Conservation (phyloP, 2,113 vertebrate species). For the Toxotes chatareus region DNA sequence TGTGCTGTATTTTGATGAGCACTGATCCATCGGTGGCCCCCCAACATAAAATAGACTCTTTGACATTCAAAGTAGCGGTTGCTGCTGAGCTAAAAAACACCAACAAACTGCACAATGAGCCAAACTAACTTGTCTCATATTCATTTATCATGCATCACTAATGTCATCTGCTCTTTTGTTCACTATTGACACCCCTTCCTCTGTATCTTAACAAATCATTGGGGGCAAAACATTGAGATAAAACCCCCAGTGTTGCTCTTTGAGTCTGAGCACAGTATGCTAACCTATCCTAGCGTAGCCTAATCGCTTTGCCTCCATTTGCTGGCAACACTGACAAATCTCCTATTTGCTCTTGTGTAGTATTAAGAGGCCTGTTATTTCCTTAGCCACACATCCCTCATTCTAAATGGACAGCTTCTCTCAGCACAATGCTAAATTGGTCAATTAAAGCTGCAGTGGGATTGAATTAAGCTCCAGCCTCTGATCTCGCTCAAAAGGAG, state of each 20-base stretch:
- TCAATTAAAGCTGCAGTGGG: constrained; percentile 83
- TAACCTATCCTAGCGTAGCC: constrained; percentile 59
- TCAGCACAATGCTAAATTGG: constrained; percentile 84
- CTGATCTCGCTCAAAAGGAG: constrained; percentile 75
- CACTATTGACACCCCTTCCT: constrained; percentile 5
- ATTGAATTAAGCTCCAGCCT: constrained; percentile 83
- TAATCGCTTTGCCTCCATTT: constrained; percentile 74
- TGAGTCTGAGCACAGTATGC: constrained; percentile 41
- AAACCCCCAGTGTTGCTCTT: constrained; percentile 29
- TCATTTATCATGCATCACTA: constrained; percentile 52
- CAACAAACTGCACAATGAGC: constrained; percentile 31
- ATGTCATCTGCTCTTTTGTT: constrained; percentile 54
- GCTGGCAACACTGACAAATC: constrained; percentile 76
- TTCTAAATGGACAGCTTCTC: constrained; percentile 83
- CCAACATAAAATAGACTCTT: constrained; percentile 23
- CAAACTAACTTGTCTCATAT: constrained; percentile 20
- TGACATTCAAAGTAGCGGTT: constrained; percentile 55
- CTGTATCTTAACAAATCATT: constrained; percentile 5
- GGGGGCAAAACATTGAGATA: constrained; percentile 23
- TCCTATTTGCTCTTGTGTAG: constrained; percentile 70
- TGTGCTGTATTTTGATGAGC: constrained; percentile 71
- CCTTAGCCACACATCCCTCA: constrained; percentile 79
- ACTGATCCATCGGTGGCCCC: constrained; percentile 17
- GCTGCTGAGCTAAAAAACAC: constrained; percentile 11
- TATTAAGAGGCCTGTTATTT: constrained; percentile 81